These are phyloP conservation scores for Chouioia cunea DNA, from an alignment of 2,888 invertebrate genomes.

Conservation along the genomic window DNA sequence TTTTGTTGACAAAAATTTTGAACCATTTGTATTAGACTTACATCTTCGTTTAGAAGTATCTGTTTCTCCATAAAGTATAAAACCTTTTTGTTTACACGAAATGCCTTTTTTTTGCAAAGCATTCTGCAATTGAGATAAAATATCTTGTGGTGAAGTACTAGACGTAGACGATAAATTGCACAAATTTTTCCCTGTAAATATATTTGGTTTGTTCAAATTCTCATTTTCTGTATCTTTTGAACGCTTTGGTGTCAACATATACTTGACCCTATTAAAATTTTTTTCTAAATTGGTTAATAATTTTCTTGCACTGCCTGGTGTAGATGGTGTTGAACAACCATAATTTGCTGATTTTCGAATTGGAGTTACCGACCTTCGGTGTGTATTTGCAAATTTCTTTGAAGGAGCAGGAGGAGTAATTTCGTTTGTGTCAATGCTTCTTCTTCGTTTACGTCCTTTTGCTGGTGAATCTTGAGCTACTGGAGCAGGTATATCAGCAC, in stretches of 20 bases:
- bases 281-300: constrained; percentile 75
- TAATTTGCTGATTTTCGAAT: constrained; percentile 5
- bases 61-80: constrained; percentile 21
- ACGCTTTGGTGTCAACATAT: constrained; percentile 77
- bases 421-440: constrained; percentile 58
- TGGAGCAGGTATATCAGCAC: constrained; percentile 45
- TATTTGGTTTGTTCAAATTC: constrained; percentile 10
- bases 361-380: neutral
- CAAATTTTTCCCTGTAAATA: constrained; percentile 70
- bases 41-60: neutral
- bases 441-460: constrained; percentile 60
- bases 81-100: constrained; percentile 75
- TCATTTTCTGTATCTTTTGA: neutral
- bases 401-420: constrained; percentile 56
- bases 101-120: constrained; percentile 76
- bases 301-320: constrained; percentile 73
- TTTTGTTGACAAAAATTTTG: constrained; percentile 5
- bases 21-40: neutral
- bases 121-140: constrained; percentile 73
- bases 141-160: constrained; percentile 75
- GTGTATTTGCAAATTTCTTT: too few relatives aligned
- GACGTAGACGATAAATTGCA: constrained; percentile 81
- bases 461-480: constrained; percentile 41
- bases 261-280: constrained; percentile 76
- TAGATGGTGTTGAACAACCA: constrained; percentile 55